These are phyloP conservation scores for Callitettix versicolor DNA, from an alignment of 1,140 invertebrate species.

Conservation along the genomic window DNA sequence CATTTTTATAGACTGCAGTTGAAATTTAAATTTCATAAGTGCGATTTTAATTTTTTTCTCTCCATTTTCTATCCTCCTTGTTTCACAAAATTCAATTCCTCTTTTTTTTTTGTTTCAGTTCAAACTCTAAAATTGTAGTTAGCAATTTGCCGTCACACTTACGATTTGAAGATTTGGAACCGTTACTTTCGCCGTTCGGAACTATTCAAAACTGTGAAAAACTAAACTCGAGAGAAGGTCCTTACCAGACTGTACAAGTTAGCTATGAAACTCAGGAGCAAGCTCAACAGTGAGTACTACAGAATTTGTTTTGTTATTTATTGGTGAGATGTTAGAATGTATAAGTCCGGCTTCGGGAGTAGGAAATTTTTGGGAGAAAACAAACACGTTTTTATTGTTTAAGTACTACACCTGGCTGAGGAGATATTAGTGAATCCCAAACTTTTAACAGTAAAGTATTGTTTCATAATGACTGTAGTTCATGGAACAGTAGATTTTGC, in stretches of 20 bases:
- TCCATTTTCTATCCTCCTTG: too few species aligned
- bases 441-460: too few species aligned
- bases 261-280: conserved; percentile 79
- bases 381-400: neutral
- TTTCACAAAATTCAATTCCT: neutral
- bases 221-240: conserved; percentile 57
- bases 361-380: neutral
- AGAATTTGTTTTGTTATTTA: neutral
- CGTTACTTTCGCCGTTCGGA: conserved; percentile 66
- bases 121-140: conserved; percentile 46
- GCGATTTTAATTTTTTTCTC: too few species aligned
- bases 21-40: too few species aligned
- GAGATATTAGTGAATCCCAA: too few species aligned
- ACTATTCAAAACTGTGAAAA: conserved; percentile 76
- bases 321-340: neutral
- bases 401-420: too few species aligned
- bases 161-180: conserved; percentile 74
- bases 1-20: too few species aligned
- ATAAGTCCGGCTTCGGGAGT: neutral
- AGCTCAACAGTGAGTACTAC: conserved; percentile 71
- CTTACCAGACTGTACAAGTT: conserved; percentile 67
- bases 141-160: conserved; percentile 73
- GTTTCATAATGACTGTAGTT: too few species aligned
- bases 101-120: conserved; percentile 14
- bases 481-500: too few species aligned